Evolutionary conservation across 1,140 invertebrate genomes (phyloP), one percentile per base, ranked within the genome.

Genomic region (Aphaenogaster ashmeadi): DNA sequence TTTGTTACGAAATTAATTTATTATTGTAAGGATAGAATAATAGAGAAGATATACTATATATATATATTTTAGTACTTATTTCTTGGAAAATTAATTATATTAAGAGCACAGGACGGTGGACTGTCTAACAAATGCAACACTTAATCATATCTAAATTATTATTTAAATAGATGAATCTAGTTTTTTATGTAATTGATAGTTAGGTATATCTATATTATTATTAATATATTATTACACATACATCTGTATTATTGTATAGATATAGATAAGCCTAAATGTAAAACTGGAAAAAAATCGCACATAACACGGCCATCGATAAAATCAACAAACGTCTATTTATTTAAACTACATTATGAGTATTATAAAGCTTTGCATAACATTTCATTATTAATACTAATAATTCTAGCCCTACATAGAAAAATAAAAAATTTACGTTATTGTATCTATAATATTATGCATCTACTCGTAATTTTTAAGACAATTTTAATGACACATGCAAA

Each of bases 1-100:
- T 66, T 58, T 11, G n/a, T 54, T 66, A 21, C 0, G 1, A 50
- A 47, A 80, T 64, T 78, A 74, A 50, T 50, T 13, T 66, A 50
- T 66, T 52, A 52, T 41, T 27, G 33, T 13, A 5, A 33, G 8
- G 9, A 9, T 52, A 21, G 27, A 66, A 64, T 21, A 15, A 21
- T 8, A 36, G 1, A 36, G 1, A 67, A 41, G 0, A 27, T n/a
- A 62, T 33, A n/a, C n/a, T 11, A n/a, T n/a, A 18, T 8, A 3
- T 33, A 36, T 18, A 36, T 8, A n/a, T 44, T n/a, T 41, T 66
- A 15, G 2, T 41, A 27, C 6, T n/a, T 36, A 18, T 54, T 11
- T 50, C 15, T 66, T n/a, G 3, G 9, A 38, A 52, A 54, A 41
- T 52, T 50, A n/a, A 52, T 79, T 21, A 6, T 38, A 21, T 38